Percentiles rank a stretch among this genome's conserved stretches.
These are phyloP conservation scores for Neodiprion fabricii DNA, from an alignment of 1,140 invertebrate genomes.

Conservation along the genomic window DNA sequence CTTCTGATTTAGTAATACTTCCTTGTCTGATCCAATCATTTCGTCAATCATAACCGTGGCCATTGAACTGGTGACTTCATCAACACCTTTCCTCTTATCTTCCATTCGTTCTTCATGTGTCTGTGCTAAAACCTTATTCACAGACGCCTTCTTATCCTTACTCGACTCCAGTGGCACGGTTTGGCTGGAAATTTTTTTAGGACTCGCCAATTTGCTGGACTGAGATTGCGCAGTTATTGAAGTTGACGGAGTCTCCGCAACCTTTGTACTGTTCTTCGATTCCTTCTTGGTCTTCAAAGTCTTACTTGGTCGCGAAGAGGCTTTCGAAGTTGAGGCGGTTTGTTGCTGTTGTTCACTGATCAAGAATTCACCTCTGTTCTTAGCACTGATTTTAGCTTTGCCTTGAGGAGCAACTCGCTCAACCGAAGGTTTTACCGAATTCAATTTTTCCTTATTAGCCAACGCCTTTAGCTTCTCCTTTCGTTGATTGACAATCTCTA, in stretches of 20 bases:
- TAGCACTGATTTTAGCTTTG: constrained; percentile 37
- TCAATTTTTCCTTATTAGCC: constrained; percentile 30
- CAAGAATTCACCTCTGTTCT: constrained; percentile 37
- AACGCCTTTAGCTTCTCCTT: constrained; percentile 38
- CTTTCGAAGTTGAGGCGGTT: background rate
- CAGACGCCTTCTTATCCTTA: background rate
- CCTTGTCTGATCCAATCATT: too few species aligned
- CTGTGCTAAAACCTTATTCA: background rate
- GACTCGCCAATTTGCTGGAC: background rate
- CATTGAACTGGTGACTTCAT: too few species aligned
- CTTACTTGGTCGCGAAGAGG: background rate
- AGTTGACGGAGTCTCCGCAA: background rate
- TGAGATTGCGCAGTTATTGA: background rate
- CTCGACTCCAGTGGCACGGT: too few species aligned
- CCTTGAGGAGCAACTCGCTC: constrained; percentile 28
- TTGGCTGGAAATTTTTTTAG: background rate
- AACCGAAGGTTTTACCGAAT: background rate
- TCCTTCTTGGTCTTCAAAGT: background rate
- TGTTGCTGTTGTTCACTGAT: constrained; percentile 19
- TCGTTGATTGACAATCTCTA: constrained; percentile 31
- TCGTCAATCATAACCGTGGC: too few species aligned
- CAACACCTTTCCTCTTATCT: background rate
- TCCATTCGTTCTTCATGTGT: background rate
- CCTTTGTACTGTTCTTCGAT: background rate
- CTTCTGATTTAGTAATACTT: background rate